These are phyloP conservation scores for Ariolimax columbianus DNA, from an alignment of 2,888 invertebrate genomes.

Conservation along the genomic window DNA sequence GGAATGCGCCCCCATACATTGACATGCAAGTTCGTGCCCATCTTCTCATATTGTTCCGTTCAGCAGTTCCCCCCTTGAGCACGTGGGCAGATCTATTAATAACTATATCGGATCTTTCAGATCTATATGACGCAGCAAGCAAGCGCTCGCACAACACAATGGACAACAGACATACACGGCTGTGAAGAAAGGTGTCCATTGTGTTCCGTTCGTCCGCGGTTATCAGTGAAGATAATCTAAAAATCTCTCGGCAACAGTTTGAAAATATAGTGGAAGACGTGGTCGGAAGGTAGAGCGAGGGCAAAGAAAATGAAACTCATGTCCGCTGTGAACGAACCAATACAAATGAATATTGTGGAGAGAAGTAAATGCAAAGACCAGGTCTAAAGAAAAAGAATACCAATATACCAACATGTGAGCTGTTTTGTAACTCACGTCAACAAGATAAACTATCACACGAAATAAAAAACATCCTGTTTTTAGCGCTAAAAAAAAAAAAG, in stretches of 20 bases:
- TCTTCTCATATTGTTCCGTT: neutral
- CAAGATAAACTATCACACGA: too few relatives aligned
- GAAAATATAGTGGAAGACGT: neutral
- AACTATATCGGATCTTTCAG: neutral
- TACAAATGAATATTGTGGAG: too few relatives aligned
- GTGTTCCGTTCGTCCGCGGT: neutral
- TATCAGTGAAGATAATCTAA: constrained; percentile 14
- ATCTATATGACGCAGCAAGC: constrained; percentile 18
- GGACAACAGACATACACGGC: neutral
- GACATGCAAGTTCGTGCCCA: neutral
- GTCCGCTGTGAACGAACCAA: too few relatives aligned
- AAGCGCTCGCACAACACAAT: neutral
- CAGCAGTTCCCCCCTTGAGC: neutral
- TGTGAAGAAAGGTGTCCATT: constrained; percentile 9
- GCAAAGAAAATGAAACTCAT: neutral
- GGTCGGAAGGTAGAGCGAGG: neutral
- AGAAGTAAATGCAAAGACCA: too few relatives aligned
- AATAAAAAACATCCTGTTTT: too few relatives aligned
- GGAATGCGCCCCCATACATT: too few relatives aligned
- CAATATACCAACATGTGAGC: too few relatives aligned
- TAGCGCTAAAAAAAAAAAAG: too few relatives aligned
- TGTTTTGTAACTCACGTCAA: too few relatives aligned
- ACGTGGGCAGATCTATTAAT: constrained; percentile 1
- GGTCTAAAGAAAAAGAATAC: too few relatives aligned
- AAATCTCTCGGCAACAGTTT: neutral